A percentile compares a stretch with the other conserved stretches of the same genome.
phyloP scores from a whole-genome alignment of 1,140 invertebrate genomes.

The Ostrea denselamellosa region DNA sequence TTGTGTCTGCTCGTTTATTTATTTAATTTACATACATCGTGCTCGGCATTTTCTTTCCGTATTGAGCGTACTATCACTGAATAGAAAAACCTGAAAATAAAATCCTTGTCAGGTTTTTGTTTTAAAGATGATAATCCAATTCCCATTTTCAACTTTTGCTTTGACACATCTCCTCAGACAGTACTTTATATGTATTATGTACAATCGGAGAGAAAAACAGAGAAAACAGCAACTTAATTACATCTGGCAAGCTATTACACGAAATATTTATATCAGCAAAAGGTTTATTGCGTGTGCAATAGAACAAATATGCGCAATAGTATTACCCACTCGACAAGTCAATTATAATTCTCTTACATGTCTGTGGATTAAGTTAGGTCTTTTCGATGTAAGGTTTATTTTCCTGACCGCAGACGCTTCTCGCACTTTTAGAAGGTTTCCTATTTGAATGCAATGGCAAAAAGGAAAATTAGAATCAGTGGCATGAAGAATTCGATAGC shows the following conservation, averaged over 20 bases:
- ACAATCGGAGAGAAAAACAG: not conserved
- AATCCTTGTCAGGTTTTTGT: not conserved
- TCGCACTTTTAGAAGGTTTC: not conserved
- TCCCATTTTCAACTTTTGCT: not conserved
- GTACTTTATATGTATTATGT: not conserved
- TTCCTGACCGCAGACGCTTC: not conserved
- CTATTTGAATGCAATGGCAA: not conserved
- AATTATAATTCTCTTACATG: not conserved
- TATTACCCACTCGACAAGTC: not conserved
- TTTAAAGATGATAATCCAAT: not conserved
- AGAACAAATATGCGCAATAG: not conserved
- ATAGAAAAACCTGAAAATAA: not conserved
- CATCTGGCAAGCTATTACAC: not conserved
- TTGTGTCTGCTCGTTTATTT: too few species aligned
- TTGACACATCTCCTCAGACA: not conserved
- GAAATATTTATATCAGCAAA: constrained; percentile 3
- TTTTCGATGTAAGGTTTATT: not conserved
- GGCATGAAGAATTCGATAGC: not conserved
- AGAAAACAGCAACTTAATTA: not conserved
- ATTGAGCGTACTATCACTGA: too few species aligned
- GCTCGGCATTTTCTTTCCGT: too few species aligned
- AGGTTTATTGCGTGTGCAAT: not conserved
- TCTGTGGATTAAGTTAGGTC: not conserved
- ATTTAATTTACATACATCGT: too few species aligned
- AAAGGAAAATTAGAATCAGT: constrained; percentile 15